Evolutionary conservation across 2,888 invertebrate species (phyloP), one percentile per base, ranked within the genome.

Genomic region (Acanthococcus lagerstroemiae): DNA sequence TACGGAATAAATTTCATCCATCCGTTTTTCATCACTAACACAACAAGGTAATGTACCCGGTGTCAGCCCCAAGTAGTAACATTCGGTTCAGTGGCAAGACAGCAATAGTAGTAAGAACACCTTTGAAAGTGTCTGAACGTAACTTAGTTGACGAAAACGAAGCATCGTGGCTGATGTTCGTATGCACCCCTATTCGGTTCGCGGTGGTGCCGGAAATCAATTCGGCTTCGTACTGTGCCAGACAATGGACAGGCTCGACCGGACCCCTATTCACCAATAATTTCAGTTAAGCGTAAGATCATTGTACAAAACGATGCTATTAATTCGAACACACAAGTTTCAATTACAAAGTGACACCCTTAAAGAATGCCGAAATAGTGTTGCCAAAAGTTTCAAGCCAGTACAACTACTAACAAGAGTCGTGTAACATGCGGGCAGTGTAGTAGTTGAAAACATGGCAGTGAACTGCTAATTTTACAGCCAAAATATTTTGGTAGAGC

Each of bases 161-260:
- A 0, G 90, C 86, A 72, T 86, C 84, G 12, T 81, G 80, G 71
- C 86, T 86, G 15, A 83, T 79, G 0, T 84, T 80, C 0, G 88
- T 85, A 76, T 92, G 90, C 55, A 91, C 90, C 17, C 93, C 92
- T 71, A 94, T 87, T 30, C 92, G 84, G 76, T 95, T 96, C 68
- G 90, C 93, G 0, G 94, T 94, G 0, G 95, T 95, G 27, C 91
- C 95, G 6, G 91, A 88, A 69, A 95, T 84, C 68, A 96, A 78
- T 76, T 92, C 90, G 71, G 84, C 82, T 74, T 87, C 85, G 77
- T 88, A 87, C 48, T 86, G 82, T 48, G 85, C 83, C 69, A 94
- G 82, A 72, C 92, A 92, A 77, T 95, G 94, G 2, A 93, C 92
- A 1, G 95, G 94, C 75, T 95, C 95, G 1, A 90, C 88, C 58